Base-by-base conservation (phyloP, 2,797 vertebrate genomes). In the Manis javanica region DNA sequence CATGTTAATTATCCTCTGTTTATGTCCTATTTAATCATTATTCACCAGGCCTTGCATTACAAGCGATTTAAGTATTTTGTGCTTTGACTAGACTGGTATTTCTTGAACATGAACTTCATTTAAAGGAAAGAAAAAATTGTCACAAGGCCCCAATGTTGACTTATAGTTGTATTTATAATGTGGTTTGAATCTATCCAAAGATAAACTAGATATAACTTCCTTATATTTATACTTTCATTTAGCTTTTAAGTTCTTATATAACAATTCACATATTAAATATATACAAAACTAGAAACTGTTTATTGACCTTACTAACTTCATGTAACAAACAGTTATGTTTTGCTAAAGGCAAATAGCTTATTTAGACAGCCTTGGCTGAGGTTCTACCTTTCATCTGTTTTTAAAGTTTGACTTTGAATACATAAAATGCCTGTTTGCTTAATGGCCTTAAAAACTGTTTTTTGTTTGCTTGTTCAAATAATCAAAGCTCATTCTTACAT, bases 161-260 rank as follows among this genome's bases (percentile, higher is more conserved):
- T 94, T 94, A 78, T 63, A 66, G n/a, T 79, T 96, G 72, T 90
- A 64, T 79, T 46, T 94, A 85, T 39, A 81, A 75, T 42, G 7
- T 11, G 84, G 29, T 18, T 71, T 68, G 55, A 91, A 59, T 85
- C 3, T 87, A 81, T 64, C 46, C 59, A 94, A 82, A 53, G 7
- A 83, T 94, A 87, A 89, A 57, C 29, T 86, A 87, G 18, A 53
- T 51, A 66, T 37, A 81, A 63, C 23, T 92, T 88, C 53, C 49
- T 88, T 94, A 71, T 90, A 88, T 87, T 61, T 96, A 86, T 59
- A 82, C 14, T 87, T 77, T 68, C 14, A 46, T 51, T 15, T 64
- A 83, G 53, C 29, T 68, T 14, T 29, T 34, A 26, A 90, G 23
- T 90, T 95, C n/a, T 88, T 53, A 64, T 39, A 7, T 13, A 79